Base-by-base conservation (phyloP, 2,888 invertebrate species). In the Trichogramma dendrolimi region DNA sequence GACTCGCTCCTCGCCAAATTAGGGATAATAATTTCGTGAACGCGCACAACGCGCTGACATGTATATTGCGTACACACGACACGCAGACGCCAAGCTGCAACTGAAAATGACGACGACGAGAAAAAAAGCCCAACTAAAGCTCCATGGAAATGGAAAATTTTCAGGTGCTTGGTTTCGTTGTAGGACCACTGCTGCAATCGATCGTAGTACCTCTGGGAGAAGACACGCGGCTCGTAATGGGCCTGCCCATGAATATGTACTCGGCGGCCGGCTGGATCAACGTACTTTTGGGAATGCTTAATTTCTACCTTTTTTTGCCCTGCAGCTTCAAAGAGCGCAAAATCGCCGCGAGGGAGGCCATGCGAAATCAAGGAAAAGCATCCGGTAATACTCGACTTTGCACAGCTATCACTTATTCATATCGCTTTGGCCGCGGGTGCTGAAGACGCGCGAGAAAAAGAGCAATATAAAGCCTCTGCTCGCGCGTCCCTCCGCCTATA, bases 221-320 rank as follows among this genome's bases (percentile, higher is more conserved):
- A 54, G 90, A 90, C 1, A 79, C 81, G 58, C 75, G 78, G 65
- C 65, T 86, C 43, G 75, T 84, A n/a, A 80, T 85, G 6, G 76
- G 75, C 49, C 75, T 91, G 51, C 84, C 86, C 52, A 80, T 93
- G 51, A 90, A 93, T 79, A 93, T 94, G 93, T 94, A 90, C 81
- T 92, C 93, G 0, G 90, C 91, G 7, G 85, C 90, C 4, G 92
- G 91, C 5, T 92, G 92, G 92, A 86, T 91, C 71, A 92, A 92
- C 78, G 91, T 89, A 4, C 66, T 88, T 39, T 82, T 93, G 72
- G 89, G 91, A 10, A 70, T 89, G 6, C 62, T 87, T 51, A 93
- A 92, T 80, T 84, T 92, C 61, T 71, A 84, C 59, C 81, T 92
- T 65, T 90, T 92, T 73, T 80, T 91, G 72, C 93, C 93, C 0